Base-by-base conservation (phyloP, 2,113 vertebrate species). In the Sinosuthora webbiana region DNA sequence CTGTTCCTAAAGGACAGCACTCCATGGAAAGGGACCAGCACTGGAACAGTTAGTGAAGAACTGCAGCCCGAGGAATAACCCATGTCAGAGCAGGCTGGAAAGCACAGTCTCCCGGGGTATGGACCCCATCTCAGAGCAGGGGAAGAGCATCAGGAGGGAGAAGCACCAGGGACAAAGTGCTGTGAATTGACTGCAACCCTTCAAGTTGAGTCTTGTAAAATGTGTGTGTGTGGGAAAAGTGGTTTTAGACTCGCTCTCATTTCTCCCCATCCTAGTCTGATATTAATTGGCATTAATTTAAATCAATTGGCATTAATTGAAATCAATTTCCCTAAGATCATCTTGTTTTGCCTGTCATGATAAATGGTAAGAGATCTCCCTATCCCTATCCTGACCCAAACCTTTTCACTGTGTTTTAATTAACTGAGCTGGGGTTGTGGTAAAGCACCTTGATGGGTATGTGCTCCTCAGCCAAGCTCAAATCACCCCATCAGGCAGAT, bases 11-110 rank as follows among this genome's bases (percentile, higher is more conserved):
- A 68, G 27, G 14, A 45, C 18, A 37, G 13, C 24, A 35, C 2
- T 15, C 20, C 0, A 0, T 13, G 24, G 17, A 47, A 49, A 49
- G 2, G 12, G 23, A 44, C 28, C 9, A 42, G 69, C 2, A 2
- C 31, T 35, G 31, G 7, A 60, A 18, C 52, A 67, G 28, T 44
- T 15, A 6, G 1, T 49, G 23, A 49, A 84, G 50, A 31, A 24
- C 10, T 31, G 15, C 11, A 64, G 33, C 9, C n/a, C 1, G 6
- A 42, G 20, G 44, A 84, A 84, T 15, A 50, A 59, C 7, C 13
- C 20, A 19, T 1, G 1, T 6, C 71, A 42, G 25, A 85, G 24
- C 20, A 67, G 25, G 19, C 11, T 33, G 4, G 19, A 49, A 41
- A 69, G n/a, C 47, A 45, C 18, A 41, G 23, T 31, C 5, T 47